Conservation (phyloP, 2,113 vertebrate genomes). For the Pteruthius melanotis region DNA sequence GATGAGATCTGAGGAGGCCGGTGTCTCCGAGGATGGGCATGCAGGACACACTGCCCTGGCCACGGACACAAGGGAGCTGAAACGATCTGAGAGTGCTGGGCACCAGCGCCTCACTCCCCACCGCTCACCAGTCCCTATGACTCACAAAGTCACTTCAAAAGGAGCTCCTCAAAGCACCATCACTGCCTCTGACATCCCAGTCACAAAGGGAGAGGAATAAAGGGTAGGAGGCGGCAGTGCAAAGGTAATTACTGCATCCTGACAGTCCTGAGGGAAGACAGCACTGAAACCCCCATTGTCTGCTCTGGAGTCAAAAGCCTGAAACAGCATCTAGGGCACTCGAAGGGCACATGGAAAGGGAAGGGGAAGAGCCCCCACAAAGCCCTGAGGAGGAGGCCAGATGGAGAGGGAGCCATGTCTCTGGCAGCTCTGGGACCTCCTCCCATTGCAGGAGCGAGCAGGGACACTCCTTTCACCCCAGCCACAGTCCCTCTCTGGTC, state of each 20-base stretch:
- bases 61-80: neutral
- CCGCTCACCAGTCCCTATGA: neutral
- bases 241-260: conserved; percentile 6
- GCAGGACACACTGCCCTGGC: neutral
- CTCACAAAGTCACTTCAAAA: conserved; percentile 44
- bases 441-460: neutral
- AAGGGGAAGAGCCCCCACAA: neutral
- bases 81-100: neutral
- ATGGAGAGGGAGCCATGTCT: neutral
- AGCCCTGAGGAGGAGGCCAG: neutral
- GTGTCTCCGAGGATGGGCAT: rapidly evolving
- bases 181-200: neutral
- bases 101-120: neutral
- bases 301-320: neutral
- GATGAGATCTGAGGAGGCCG: neutral
- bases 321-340: neutral
- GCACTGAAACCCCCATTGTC: neutral
- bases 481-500: neutral
- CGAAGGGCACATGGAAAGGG: rapidly evolving
- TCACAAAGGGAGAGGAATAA: conserved; percentile 18
- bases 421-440: neutral
- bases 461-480: neutral
- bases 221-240: neutral
- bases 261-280: neutral
- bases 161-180: neutral